A percentile compares a stretch with the other conserved stretches of the same genome.
Conservation (phyloP, 2,113 vertebrate genomes). For the Gymnogyps californianus region DNA sequence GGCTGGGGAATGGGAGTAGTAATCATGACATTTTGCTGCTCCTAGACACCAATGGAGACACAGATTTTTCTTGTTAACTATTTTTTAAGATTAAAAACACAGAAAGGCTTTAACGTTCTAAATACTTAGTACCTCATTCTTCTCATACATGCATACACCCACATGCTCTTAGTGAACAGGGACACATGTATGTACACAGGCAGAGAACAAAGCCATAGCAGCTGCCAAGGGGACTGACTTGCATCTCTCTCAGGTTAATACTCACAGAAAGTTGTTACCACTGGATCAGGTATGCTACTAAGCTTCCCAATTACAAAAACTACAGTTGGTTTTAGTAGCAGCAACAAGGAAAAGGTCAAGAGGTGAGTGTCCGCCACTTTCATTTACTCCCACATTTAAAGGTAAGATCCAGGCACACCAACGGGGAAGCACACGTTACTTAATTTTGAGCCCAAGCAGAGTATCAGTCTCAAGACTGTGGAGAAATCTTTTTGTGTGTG, state of each 20-base stretch:
- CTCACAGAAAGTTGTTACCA: neutral
- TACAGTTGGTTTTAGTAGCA: neutral
- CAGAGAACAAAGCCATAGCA: neutral
- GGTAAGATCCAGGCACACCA: neutral
- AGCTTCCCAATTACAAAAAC: neutral
- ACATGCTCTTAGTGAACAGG: neutral
- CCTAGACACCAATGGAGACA: neutral
- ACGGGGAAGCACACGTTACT: accelerated
- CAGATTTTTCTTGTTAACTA: neutral
- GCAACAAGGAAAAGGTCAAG: neutral
- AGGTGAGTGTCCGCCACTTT: accelerated
- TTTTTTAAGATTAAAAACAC: neutral
- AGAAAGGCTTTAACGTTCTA: neutral
- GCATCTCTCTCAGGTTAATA: neutral
- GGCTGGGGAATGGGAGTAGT: neutral
- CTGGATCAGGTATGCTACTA: neutral
- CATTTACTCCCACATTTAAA: neutral
- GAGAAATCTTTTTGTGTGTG: neutral
- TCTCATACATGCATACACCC: neutral
- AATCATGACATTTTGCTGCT: neutral
- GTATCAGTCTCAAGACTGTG: neutral
- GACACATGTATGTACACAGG: neutral
- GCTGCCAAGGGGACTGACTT: neutral
- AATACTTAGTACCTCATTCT: neutral
- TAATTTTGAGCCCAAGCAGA: neutral